A percentile compares a stretch with the other conserved stretches of the same genome.
Conservation (phyloP, 2,113 vertebrate genomes). For the Anthoscopus minutus region DNA sequence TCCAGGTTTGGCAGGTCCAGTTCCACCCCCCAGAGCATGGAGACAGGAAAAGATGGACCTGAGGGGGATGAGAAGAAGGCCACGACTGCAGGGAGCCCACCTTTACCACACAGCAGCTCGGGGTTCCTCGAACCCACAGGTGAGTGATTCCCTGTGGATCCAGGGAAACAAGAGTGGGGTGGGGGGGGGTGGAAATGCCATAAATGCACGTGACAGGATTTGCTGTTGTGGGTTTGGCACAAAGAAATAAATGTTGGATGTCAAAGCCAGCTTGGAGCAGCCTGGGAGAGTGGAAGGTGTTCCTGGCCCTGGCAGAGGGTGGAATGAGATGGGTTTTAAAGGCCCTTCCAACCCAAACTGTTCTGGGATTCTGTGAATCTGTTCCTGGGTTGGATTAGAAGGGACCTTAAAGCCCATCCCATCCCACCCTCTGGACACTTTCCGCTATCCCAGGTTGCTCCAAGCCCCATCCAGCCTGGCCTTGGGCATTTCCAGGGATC, state of each 20-base stretch:
- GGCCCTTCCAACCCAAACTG: neutral
- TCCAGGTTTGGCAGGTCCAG: constrained; percentile 90
- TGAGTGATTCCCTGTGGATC: constrained; percentile 54
- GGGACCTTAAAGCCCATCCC: neutral
- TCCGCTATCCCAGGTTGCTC: fast-evolving
- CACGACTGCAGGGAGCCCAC: constrained; percentile 61
- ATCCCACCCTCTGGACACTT: neutral
- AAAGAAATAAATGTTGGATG: neutral
- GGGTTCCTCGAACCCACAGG: constrained; percentile 79
- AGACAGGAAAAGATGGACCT: constrained; percentile 71
- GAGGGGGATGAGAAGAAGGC: constrained; percentile 81
- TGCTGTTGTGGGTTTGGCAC: neutral
- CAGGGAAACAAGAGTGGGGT: neutral
- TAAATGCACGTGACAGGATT: fast-evolving
- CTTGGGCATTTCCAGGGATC: neutral
- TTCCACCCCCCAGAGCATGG: constrained; percentile 71
- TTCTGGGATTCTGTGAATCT: neutral
- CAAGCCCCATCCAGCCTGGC: fast-evolving
- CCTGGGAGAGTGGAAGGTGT: neutral
- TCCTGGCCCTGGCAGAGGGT: neutral
- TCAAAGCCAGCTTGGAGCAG: neutral
- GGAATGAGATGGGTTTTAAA: neutral
- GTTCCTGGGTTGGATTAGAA: neutral
- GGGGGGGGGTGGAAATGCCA: neutral
- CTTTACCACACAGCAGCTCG: constrained; percentile 74